Base-by-base conservation (phyloP, 2,113 vertebrate species). In the Acrocephalus arundinaceus region DNA sequence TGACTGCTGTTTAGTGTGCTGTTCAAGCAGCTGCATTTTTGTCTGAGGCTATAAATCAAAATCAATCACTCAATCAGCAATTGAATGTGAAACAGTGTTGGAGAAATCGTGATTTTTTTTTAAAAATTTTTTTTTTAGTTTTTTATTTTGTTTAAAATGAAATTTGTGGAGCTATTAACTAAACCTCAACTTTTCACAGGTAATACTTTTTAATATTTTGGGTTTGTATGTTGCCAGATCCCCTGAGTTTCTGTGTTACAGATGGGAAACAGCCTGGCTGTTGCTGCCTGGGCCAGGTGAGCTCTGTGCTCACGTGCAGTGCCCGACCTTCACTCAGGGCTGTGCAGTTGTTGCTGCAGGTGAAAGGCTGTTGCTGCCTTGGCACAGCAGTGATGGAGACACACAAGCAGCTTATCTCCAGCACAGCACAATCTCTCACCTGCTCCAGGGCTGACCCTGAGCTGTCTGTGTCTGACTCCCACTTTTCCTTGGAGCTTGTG, bases 181-280 rank as follows among this genome's bases (percentile, higher is more conserved):
- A 59, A 90, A 17, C 15, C 12, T 85, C 17, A 48, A 0, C 27
- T 77, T 82, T 51, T 49, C 43, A 3, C 3, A 4, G 63, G 6
- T 61, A 9, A 10, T 28, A 3, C 21, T 19, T 57, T 27, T 22
- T 3, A 51, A 3, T 61, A 31, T 43, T 73, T 89, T 28, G 51
- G 3, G 3, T 10, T 43, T 63, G 7, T 5, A 0, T 7, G 13
- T 57, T 76, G 21, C n/a, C 35, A 14, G 24, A 8, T 5, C 1
- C 37, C 12, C 35, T 14, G 5, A 28, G 17, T 39, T 75, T 18
- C 0, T 65, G 10, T 58, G 6, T 24, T 24, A 0, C 0, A 3
- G 2, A 6, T 49, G 30, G 48, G 41, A 22, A 0, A 1, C 37
- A 20, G 30, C 9, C 9, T 75, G 49, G 39, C 12, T 73, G 67